These are phyloP conservation scores for Myrmecobius fasciatus DNA, from an alignment of 2,113 vertebrate genomes.

Conservation along the genomic window DNA sequence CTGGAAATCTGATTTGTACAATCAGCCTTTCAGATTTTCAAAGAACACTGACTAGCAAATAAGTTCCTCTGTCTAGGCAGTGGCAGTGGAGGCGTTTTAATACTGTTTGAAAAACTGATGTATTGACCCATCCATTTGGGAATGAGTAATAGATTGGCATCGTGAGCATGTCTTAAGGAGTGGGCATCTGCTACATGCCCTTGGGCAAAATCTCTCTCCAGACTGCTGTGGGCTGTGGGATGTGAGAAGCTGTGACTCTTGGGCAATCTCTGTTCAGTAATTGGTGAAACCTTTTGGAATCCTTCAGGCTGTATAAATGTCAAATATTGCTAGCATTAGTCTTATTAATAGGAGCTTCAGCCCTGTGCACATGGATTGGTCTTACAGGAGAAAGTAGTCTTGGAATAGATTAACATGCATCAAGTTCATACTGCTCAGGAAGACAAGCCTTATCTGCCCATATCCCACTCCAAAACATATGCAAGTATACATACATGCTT, in stretches of 20 bases:
- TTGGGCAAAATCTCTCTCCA: constrained; percentile 18
- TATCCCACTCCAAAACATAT: not conserved
- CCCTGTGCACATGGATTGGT: not conserved
- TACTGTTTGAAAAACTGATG: constrained; percentile 6
- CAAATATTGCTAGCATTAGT: constrained; percentile 41
- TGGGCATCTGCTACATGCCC: not conserved
- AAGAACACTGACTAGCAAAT: not conserved
- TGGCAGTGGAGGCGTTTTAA: not conserved
- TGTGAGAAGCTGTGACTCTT: constrained; percentile 30
- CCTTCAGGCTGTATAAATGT: constrained; percentile 64
- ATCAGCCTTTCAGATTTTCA: not conserved
- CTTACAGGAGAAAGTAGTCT: not conserved
- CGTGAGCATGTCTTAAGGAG: not conserved
- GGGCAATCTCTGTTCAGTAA: constrained; percentile 45
- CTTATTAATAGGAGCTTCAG: constrained; percentile 56
- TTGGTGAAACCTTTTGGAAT: constrained; percentile 51
- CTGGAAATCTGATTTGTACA: not conserved
- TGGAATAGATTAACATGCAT: constrained; percentile 59
- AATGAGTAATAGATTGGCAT: not conserved
- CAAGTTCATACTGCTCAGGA: constrained; percentile 49
- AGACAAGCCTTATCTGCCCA: constrained; percentile 45
- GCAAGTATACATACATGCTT: not conserved
- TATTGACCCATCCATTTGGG: not conserved
- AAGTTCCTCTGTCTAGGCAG: not conserved
- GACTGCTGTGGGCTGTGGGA: not conserved